Conservation (phyloP, 2,113 vertebrate species). For the Nycticryphes semicollaris region DNA sequence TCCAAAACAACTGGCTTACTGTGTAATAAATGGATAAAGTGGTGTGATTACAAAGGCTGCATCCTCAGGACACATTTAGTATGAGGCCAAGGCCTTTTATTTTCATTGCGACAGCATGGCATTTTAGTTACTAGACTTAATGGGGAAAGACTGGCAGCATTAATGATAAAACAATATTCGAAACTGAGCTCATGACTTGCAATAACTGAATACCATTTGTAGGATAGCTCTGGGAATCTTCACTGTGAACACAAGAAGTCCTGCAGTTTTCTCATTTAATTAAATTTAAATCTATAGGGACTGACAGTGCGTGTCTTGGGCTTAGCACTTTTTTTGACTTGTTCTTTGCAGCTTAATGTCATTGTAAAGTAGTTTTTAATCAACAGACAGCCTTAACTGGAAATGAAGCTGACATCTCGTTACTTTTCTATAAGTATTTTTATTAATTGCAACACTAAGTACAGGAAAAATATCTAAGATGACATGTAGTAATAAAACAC, state of each 20-base stretch:
- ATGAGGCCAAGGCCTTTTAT: not conserved
- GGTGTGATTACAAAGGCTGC: not conserved
- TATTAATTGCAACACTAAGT: conserved; percentile 27
- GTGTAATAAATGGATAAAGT: not conserved
- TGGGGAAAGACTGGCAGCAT: not conserved
- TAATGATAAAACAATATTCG: not conserved
- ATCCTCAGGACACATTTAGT: not conserved
- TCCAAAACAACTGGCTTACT: not conserved
- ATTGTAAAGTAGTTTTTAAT: conserved; percentile 36
- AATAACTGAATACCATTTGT: not conserved
- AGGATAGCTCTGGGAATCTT: conserved; percentile 16
- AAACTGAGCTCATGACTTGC: not conserved
- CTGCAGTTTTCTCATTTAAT: conserved; percentile 49
- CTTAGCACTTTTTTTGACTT: not conserved
- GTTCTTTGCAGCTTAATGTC: conserved; percentile 4
- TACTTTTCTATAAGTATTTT: not conserved
- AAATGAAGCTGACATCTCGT: not conserved
- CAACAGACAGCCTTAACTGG: not conserved
- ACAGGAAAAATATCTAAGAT: not conserved
- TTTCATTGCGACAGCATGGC: not conserved
- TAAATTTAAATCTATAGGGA: conserved; percentile 40
- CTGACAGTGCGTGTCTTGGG: not conserved
- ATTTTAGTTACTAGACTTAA: not conserved
- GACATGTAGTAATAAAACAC: not conserved
- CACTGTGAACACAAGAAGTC: not conserved